phyloP scores from a whole-genome alignment of 2,888 invertebrate genomes.

The Aelia acuminata region DNA sequence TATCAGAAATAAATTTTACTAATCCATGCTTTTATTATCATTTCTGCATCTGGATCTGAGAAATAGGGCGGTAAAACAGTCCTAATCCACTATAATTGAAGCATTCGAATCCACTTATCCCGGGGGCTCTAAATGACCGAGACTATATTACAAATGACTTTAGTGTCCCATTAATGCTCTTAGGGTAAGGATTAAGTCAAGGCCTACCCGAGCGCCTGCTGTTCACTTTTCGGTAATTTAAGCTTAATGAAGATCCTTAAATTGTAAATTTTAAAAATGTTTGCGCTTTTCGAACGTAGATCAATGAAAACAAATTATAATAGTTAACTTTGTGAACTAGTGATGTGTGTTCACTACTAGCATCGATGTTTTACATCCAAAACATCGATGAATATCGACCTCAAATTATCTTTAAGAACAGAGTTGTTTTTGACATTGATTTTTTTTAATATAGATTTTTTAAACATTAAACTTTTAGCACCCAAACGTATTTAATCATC shows the following conservation, averaged over 20 bases:
- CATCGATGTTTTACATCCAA: no score
- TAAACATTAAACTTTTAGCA: no score
- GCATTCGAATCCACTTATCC: neutral
- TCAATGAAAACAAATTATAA: no score
- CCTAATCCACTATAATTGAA: slow-evolving; percentile 10
- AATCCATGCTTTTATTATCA: slow-evolving; percentile 21
- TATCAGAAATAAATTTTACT: neutral
- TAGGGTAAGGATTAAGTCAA: neutral
- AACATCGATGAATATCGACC: no score
- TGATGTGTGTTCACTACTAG: no score
- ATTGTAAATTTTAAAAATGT: neutral
- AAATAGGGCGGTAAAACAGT: slow-evolving; percentile 1
- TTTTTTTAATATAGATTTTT: no score
- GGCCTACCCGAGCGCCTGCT: neutral
- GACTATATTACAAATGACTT: slow-evolving; percentile 13
- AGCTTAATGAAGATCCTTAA: neutral
- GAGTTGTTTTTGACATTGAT: no score
- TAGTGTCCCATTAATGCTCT: neutral
- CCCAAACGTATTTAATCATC: no score
- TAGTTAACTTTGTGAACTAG: no score
- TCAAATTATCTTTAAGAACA: no score
- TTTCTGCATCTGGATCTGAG: neutral
- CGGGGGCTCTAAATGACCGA: neutral
- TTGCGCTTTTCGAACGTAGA: no score
- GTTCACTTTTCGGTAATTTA: neutral